A percentile compares a stretch with the other conserved stretches of the same genome.
Conservation (phyloP, 1,140 invertebrate species). For the Saxidomus purpurata region DNA sequence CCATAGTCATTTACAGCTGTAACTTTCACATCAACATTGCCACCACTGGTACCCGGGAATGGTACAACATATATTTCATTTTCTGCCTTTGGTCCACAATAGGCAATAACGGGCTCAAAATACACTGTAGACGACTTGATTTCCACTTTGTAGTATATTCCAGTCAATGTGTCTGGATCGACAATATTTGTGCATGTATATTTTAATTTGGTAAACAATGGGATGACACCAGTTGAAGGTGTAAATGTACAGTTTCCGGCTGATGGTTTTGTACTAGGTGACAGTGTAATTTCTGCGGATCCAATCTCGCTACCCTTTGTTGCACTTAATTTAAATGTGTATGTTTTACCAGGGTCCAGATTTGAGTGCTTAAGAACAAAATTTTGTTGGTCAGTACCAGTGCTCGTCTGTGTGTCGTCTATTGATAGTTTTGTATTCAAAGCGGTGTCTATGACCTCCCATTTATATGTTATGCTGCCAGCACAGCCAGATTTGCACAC, state of each 20-base stretch:
- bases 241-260: conserved; percentile 70
- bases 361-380: conserved; percentile 69
- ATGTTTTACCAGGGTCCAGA: conserved; percentile 57
- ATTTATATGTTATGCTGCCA: conserved; percentile 64
- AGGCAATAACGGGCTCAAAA: conserved; percentile 66
- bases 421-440: conserved; percentile 45
- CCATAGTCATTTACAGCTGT: conserved; percentile 77
- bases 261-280: conserved; percentile 72
- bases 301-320: conserved; percentile 29
- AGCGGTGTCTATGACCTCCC: conserved; percentile 69
- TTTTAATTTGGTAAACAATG: conserved; percentile 66
- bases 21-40: conserved; percentile 70
- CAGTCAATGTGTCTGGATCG: conserved; percentile 72
- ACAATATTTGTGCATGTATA: conserved; percentile 72
- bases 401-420: conserved; percentile 63
- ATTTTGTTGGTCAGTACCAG: conserved; percentile 68
- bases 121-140: conserved; percentile 45
- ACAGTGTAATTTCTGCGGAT: conserved; percentile 53
- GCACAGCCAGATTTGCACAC: conserved; percentile 66
- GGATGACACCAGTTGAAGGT: conserved; percentile 46
- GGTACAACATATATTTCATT: conserved; percentile 74
- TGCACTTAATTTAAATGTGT: conserved; percentile 73
- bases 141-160: conserved; percentile 75
- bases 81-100: conserved; percentile 72
- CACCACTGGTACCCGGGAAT: conserved; percentile 54